Base-by-base conservation (phyloP, 2,888 invertebrate species). In the Amblyjoppa fuscipennis region DNA sequence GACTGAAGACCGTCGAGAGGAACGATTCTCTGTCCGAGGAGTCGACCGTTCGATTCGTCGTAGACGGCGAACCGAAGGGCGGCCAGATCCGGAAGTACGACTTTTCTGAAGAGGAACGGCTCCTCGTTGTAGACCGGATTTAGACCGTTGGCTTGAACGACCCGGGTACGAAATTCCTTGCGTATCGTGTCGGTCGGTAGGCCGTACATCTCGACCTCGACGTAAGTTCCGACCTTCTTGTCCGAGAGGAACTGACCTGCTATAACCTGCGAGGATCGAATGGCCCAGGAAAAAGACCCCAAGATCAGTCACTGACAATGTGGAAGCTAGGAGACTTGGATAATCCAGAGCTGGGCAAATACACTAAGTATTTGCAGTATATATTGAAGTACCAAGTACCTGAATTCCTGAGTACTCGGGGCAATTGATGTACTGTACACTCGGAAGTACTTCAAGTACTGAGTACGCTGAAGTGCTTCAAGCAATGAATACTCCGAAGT, bases 81-180 rank as follows among this genome's bases (percentile, higher is more conserved):
- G 0, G 99, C 99, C 91, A 99, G 94, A 95, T 99, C 99, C 0
- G 99, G 99, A 45, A 99, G 95, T 0, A 99, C 99, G 59, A 99
- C 99, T 96, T 99, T 99, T 92, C 99, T 96, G 94, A 99, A 99
- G 38, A 99, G 96, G 95, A 99, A 99, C 0, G 99, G 97, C 93
- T 99, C 99, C 94, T 99, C 99, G 93, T 99, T 99, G 95, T 99
- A 99, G 1, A 99, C 98, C 0, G 99, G 99, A 95, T 99, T 99
- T 87, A 99, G 96, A 9, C 99, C 99, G 93, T 99, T 99, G 86
- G 98, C 97, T 2, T 99, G 99, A 88, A 99, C 99, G 95, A 99
- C 97, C 88, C 99, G 96, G 0, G 99, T 99, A 34, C 99, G 96
- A 95, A 99, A 99, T 95, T 99, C 99, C 94, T 98, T 99, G 51